These are phyloP conservation scores for Myocastor coypus DNA, from an alignment of 2,113 vertebrate genomes.

Conservation along the genomic window DNA sequence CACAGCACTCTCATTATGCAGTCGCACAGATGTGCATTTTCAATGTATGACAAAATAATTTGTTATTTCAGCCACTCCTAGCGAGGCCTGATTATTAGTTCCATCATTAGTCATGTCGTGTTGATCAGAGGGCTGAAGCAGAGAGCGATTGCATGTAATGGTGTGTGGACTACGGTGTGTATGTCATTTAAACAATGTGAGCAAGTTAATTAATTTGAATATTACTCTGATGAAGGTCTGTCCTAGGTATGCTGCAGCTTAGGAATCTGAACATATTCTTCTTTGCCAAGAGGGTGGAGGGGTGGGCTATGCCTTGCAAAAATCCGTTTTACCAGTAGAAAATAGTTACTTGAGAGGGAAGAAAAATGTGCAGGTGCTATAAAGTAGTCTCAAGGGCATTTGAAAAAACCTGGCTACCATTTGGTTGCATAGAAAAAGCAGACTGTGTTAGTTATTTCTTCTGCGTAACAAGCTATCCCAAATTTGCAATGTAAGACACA, in stretches of 20 bases:
- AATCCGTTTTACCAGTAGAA: constrained; percentile 44
- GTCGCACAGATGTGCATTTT: not conserved
- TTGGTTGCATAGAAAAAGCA: not conserved
- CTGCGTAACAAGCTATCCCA: not conserved
- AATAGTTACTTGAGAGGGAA: not conserved
- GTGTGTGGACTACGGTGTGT: constrained; percentile 63
- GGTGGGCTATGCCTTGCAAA: not conserved
- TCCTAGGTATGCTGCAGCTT: not conserved
- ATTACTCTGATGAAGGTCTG: constrained; percentile 37
- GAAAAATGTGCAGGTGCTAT: not conserved
- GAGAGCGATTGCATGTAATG: constrained; percentile 39
- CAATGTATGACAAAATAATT: constrained; percentile 68
- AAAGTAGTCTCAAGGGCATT: not conserved
- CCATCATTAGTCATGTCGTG: constrained; percentile 16
- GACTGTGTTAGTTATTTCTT: not conserved
- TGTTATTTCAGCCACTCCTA: constrained; percentile 58
- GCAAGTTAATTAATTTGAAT: constrained; percentile 57
- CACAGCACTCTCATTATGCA: constrained; percentile 19
- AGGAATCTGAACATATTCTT: not conserved
- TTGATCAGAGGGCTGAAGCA: constrained; percentile 45
- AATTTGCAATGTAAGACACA: not conserved
- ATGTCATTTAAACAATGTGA: constrained; percentile 54
- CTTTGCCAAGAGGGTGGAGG: not conserved
- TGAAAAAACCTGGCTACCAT: not conserved
- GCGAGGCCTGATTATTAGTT: constrained; percentile 62